Evolutionary conservation across 2,113 vertebrate species (phyloP).

Genomic region (Ciconia maguari): DNA sequence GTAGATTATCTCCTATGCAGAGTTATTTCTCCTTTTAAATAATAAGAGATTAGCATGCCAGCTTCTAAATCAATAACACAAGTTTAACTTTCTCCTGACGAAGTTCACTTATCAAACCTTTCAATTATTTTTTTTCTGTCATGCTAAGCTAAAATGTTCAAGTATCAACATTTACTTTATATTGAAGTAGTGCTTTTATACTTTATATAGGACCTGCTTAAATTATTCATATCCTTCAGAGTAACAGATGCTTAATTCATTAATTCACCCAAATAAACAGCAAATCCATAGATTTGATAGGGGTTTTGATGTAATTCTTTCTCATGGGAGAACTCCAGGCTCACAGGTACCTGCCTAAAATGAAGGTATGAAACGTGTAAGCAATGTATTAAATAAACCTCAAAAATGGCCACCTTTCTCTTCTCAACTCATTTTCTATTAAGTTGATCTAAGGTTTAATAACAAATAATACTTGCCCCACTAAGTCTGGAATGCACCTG

Average conservation of each 20-base stretch:
- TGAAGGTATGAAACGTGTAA: background rate
- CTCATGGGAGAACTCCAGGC: background rate
- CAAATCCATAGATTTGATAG: background rate
- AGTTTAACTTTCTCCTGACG: background rate
- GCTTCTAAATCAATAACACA: background rate
- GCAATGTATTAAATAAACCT: background rate
- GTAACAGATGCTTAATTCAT: background rate
- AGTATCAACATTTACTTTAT: background rate
- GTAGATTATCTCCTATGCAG: slow-evolving; percentile 9
- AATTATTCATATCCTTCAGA: background rate
- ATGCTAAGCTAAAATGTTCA: background rate
- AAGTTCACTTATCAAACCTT: background rate
- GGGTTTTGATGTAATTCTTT: background rate
- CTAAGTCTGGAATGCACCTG: background rate
- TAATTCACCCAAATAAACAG: background rate
- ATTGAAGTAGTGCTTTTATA: background rate
- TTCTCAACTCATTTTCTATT: background rate
- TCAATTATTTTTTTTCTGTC: background rate
- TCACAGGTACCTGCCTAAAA: background rate
- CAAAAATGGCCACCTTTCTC: background rate
- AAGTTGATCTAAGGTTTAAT: background rate
- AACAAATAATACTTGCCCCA: background rate
- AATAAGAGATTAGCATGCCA: slow-evolving; percentile 6
- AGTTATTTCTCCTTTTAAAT: slow-evolving; percentile 30
- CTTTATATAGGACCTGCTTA: background rate